A percentile compares a stretch with the other conserved stretches of the same genome.
Conservation (phyloP, 2,797 vertebrate genomes). For the Loris lydekkerianus region DNA sequence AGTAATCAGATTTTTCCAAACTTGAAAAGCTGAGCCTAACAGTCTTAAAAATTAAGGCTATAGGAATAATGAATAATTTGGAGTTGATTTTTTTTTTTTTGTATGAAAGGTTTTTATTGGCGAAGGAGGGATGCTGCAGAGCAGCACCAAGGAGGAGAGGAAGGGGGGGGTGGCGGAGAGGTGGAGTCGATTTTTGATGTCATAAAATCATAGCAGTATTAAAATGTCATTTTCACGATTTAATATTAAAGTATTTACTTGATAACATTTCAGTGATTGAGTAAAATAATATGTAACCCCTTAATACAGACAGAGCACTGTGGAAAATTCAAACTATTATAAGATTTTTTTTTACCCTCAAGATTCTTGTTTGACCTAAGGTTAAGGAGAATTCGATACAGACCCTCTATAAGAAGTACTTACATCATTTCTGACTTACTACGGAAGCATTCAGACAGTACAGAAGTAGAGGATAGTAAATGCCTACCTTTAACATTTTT, state of each 20-base stretch:
- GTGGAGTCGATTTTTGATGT: conserved; percentile 21
- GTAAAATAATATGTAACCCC: conserved; percentile 46
- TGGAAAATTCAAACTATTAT: not conserved
- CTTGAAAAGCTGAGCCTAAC: conserved; percentile 23
- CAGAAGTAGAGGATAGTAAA: not conserved
- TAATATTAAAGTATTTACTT: not conserved
- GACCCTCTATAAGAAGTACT: not conserved
- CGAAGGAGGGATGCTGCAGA: too few relatives aligned
- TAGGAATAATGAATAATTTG: not conserved
- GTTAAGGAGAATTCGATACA: conserved; percentile 12
- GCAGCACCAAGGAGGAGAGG: too few relatives aligned
- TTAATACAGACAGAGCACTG: not conserved
- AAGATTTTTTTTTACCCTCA: not conserved
- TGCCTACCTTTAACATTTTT: conserved; percentile 13
- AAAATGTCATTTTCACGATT: conserved; percentile 33
- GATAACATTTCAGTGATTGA: conserved; percentile 9
- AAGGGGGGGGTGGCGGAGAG: too few relatives aligned
- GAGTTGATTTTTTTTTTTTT: not conserved
- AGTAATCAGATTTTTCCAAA: conserved; percentile 6
- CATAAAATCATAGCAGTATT: conserved; percentile 44
- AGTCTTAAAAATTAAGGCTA: conserved; percentile 26
- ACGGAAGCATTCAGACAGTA: conserved; percentile 28
- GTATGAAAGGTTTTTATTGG: too few relatives aligned
- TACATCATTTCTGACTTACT: not conserved
- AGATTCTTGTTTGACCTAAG: conserved; percentile 51